Base-by-base conservation (phyloP, 2,797 vertebrate species). In the Mallotus villosus region DNA sequence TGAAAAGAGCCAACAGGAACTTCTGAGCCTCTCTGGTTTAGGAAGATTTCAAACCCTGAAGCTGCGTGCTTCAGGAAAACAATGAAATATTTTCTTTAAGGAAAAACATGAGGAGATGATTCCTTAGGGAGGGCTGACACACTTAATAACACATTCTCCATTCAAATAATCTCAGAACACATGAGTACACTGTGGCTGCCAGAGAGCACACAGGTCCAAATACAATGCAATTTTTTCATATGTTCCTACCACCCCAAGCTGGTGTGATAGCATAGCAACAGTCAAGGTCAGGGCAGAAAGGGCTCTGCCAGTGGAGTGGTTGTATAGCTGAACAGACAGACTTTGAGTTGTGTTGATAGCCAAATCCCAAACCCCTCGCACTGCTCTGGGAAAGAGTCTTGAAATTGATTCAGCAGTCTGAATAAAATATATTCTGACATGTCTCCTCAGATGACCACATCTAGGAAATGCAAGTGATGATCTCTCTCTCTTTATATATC, bases 391-490 rank as follows among this genome's bases (percentile, higher is more conserved):
- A 70, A 70, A 70, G 37, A 25, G 24, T 53, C 22, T 12, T 8
- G n/a, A 49, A 46, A 66, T 67, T 67, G 66, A 68, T 68, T 57
- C 51, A 32, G 25, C 49, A 34, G 51, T 68, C 66, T n/a, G 25
- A 68, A 68, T 29, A 57, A 32, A 68, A 32, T 55, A 59, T 37
- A 14, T 27, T 16, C 59, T 61, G 59, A 61, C 59, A 14, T 61
- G 51, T 9, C 21, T 6, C 59, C 59, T 61, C 9, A 61, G 59
- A 61, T 61, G 59, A 61, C 59, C 59, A 61, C 59, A 14, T 61
- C 59, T 25, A 27, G 24, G 22, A 61, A 22, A 59, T 59, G 57
- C 9, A 59, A 59, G 24, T 25, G 59, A 11, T 17, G 14, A 16
- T 32, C 29, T 17, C 25, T 63, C 14, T 34, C 16, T 63, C 25